These are phyloP conservation scores for Carassius auratus DNA, from an alignment of 2,113 vertebrate species.

Conservation along the genomic window DNA sequence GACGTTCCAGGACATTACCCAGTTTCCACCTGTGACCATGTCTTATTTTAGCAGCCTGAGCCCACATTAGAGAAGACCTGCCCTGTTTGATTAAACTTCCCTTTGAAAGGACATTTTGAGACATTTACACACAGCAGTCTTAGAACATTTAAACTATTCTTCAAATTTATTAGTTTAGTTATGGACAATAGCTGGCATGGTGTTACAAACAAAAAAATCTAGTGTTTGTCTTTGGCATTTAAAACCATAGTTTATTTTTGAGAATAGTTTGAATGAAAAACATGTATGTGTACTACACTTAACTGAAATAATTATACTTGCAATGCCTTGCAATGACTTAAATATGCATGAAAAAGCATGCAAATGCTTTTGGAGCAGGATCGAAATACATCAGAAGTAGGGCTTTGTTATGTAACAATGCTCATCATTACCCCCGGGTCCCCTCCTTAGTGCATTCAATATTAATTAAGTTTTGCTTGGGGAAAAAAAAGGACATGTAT, in stretches of 20 bases:
- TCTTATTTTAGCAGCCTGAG: conserved; percentile 24
- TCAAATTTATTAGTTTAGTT: neutral
- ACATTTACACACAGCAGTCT: neutral
- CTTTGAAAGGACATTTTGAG: too few relatives aligned
- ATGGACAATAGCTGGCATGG: neutral
- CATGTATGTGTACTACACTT: neutral
- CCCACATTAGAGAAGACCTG: conserved; percentile 39
- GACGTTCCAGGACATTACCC: conserved; percentile 48
- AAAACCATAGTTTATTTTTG: neutral
- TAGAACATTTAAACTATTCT: neutral
- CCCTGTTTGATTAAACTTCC: conserved; percentile 19
- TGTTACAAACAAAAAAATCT: neutral
- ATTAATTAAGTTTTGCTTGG: neutral
- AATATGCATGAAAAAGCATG: neutral
- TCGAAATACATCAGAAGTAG: conserved; percentile 5
- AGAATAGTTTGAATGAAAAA: neutral
- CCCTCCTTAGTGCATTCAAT: conserved; percentile 6
- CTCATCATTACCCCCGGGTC: neutral
- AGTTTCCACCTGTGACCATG: conserved; percentile 7
- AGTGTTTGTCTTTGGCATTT: neutral
- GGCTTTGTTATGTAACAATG: conserved; percentile 5
- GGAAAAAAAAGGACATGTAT: neutral
- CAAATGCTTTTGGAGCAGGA: neutral
- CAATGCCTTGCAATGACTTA: neutral
- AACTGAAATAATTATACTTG: neutral